A percentile compares a stretch with the other conserved stretches of the same genome.
These are phyloP conservation scores for Helicoverpa assulta DNA, from an alignment of 2,888 invertebrate species.

Conservation along the genomic window DNA sequence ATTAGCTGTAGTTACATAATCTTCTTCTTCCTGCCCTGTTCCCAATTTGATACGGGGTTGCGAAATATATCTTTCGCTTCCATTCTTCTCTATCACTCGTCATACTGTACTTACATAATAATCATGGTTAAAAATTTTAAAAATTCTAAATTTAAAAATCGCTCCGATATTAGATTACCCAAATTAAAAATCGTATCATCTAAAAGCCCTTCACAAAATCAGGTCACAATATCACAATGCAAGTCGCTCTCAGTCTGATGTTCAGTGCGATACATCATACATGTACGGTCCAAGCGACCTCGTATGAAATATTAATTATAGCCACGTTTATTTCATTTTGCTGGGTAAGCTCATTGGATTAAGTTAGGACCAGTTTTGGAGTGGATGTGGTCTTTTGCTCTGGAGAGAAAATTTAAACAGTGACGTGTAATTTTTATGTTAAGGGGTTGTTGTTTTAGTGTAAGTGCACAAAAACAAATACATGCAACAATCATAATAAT, in stretches of 20 bases:
- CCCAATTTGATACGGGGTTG: too few species aligned
- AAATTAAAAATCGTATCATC: slow-evolving; percentile 24
- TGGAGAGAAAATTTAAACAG: slow-evolving; percentile 28
- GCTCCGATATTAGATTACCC: not conserved
- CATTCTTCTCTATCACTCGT: too few species aligned
- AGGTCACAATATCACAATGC: slow-evolving; percentile 76
- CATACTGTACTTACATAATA: too few species aligned
- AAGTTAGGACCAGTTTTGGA: slow-evolving; percentile 30
- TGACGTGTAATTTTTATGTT: not conserved
- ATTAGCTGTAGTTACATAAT: not conserved
- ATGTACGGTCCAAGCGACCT: slow-evolving; percentile 56
- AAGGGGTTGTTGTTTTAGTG: not conserved
- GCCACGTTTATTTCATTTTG: slow-evolving; percentile 53
- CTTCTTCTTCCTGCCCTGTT: too few species aligned
- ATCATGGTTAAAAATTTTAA: too few species aligned
- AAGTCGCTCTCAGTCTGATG: slow-evolving; percentile 66
- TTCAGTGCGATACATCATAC: slow-evolving; percentile 71
- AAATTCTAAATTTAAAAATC: not conserved
- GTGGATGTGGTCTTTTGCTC: slow-evolving; percentile 20
- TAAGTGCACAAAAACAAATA: too few species aligned
- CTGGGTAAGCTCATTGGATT: slow-evolving; percentile 32
- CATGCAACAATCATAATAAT: too few species aligned
- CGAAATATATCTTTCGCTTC: too few species aligned
- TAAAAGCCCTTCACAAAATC: slow-evolving; percentile 67
- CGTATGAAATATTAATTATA: slow-evolving; percentile 62